Evolutionary conservation across 2,113 vertebrate species (phyloP).

Genomic region (Chrysochloris asiatica): DNA sequence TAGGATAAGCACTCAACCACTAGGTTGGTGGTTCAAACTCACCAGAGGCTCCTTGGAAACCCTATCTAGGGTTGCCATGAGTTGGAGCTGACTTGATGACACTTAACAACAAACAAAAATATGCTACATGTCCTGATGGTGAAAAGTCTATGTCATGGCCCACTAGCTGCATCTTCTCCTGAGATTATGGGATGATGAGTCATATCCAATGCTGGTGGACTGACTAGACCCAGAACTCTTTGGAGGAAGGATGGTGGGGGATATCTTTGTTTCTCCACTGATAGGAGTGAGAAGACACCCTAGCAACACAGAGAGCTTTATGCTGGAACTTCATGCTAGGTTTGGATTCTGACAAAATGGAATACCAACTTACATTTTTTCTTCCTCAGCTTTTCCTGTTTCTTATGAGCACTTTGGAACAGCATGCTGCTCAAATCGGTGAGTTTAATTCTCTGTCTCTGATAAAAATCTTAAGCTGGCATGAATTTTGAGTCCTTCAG

Average conservation of each 20-base stretch:
- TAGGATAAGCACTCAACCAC: too few relatives aligned
- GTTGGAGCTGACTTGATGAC: too few relatives aligned
- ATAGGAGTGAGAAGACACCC: not conserved
- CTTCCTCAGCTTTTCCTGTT: not conserved
- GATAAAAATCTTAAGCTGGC: not conserved
- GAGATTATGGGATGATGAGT: too few relatives aligned
- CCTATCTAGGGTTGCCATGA: too few relatives aligned
- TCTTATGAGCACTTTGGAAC: not conserved
- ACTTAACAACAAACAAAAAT: too few relatives aligned
- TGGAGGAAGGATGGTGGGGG: not conserved
- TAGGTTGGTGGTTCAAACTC: too few relatives aligned
- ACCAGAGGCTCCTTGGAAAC: too few relatives aligned
- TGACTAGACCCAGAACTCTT: not conserved
- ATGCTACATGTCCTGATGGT: too few relatives aligned
- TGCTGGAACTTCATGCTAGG: not conserved
- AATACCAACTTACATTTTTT: not conserved
- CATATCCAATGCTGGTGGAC: too few relatives aligned
- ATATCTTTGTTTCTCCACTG: not conserved
- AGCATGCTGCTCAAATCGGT: not conserved
- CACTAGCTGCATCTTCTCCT: not conserved
- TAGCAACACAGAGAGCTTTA: not conserved
- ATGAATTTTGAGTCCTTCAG: not conserved
- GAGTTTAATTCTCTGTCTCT: not conserved
- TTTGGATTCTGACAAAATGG: not conserved
- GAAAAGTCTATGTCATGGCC: not conserved